Conservation (phyloP, 2,113 vertebrate genomes). For the Coryphaenoides rupestris region DNA sequence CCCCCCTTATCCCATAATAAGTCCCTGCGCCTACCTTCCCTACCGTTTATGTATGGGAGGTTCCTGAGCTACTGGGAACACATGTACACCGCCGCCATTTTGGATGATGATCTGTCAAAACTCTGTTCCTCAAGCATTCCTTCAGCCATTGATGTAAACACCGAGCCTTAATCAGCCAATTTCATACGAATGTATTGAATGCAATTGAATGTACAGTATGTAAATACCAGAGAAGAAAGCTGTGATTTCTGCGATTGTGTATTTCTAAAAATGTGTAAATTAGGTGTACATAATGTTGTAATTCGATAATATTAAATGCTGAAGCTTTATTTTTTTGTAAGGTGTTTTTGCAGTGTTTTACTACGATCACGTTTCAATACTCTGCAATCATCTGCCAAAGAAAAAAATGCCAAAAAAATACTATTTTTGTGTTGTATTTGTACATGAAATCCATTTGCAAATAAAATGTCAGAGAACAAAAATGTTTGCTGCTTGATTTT, state of each 20-base stretch:
- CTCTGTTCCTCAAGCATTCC: too few relatives aligned
- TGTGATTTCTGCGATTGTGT: conserved; percentile 75
- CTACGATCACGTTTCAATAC: conserved; percentile 30
- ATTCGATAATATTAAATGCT: conserved; percentile 57
- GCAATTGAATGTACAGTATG: conserved; percentile 81
- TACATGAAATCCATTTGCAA: conserved; percentile 95
- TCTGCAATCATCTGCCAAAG: conserved; percentile 34
- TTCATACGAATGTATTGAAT: too few relatives aligned
- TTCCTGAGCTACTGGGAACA: too few relatives aligned
- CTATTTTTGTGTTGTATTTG: conserved; percentile 76
- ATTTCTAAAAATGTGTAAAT: conserved; percentile 63
- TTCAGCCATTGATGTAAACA: too few relatives aligned
- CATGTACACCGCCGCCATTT: too few relatives aligned
- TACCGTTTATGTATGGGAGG: too few relatives aligned
- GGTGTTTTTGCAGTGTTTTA: conserved; percentile 27
- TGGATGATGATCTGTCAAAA: too few relatives aligned
- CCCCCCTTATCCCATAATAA: too few relatives aligned
- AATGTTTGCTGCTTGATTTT: conserved; percentile 1
- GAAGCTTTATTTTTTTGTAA: conserved; percentile 24
- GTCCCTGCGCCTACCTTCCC: too few relatives aligned
- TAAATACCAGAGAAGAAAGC: conserved; percentile 79
- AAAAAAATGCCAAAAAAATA: conserved; percentile 45
- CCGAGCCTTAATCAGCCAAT: too few relatives aligned
- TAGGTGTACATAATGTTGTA: conserved; percentile 66
- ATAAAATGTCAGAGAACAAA: conserved; percentile 76